Evolutionary conservation across 2,797 vertebrate genomes (phyloP).

Genomic region (Mycteria americana): DNA sequence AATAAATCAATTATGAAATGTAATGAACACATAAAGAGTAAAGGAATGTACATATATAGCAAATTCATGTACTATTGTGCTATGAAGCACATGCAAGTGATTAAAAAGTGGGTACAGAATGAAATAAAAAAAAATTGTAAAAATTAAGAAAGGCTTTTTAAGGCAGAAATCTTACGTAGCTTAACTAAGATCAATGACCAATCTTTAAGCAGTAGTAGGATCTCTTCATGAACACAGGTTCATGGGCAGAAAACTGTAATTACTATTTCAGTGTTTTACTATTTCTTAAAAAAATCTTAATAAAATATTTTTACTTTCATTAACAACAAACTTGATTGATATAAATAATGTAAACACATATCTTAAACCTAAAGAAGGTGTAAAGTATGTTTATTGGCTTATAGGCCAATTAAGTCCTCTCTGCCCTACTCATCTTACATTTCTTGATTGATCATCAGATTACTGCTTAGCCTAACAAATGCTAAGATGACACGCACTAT

Average conservation of each 20-base stretch:
- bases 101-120: neutral
- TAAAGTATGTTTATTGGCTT: neutral
- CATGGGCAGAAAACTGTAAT: neutral
- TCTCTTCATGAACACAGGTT: neutral
- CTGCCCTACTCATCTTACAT: neutral
- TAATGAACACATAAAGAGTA: neutral
- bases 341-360: neutral
- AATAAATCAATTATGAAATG: neutral
- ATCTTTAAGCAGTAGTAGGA: neutral
- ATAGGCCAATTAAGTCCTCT: neutral
- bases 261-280: neutral
- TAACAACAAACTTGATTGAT: neutral
- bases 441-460: neutral
- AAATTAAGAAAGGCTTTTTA: neutral
- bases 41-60: neutral
- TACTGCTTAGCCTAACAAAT: neutral
- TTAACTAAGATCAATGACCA: neutral
- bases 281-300: neutral
- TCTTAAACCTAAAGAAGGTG: neutral
- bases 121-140: neutral
- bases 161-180: neutral
- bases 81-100: neutral
- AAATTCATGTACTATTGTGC: neutral
- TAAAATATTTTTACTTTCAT: neutral
- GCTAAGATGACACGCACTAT: neutral